Base-by-base conservation (phyloP, 2,113 vertebrate species). In the Rhinoptilus africanus region DNA sequence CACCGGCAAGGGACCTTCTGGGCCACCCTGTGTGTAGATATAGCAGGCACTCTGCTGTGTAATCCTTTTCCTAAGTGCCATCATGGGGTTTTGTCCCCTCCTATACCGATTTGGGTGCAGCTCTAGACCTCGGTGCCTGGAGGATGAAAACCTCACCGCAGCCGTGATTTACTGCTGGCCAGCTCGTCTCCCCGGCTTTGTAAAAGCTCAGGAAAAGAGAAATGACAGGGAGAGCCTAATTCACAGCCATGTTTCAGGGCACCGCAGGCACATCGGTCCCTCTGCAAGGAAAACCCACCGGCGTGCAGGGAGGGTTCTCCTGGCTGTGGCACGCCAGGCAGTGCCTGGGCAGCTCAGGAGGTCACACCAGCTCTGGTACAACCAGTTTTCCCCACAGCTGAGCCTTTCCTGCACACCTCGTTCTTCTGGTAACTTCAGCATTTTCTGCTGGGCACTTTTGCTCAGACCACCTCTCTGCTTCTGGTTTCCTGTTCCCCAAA, bases 61-160 rank as follows among this genome's bases (percentile, higher is more conserved):
- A 8, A 34, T 12, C 48, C 60, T 81, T 50, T 27, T 9, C 34
- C 22, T 3, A 5, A 16, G 20, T 3, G 21, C 16, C 57, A 5
- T 19, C 9, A 0, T 0, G 30, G 37, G 35, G 19, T 9, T 73
- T 82, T 2, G 2, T 3, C 24, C 8, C 27, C 17, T 59, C n/a
- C 37, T 12, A 0, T 4, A 3, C 20, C 10, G 7, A 17, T 16
- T 3, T 5, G 67, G 73, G 27, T 23, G 73, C 57, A 32, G 43
- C 41, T 50, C n/a, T 7, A 30, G 62, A 84, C 21, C 43, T 50
- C 6, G 4, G 41, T 3, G 30, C 71, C 28, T 13, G 51, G 47
- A 24, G 47, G 27, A 19, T n/a, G 32, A 22, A 69, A 48, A 34
- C 16, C 26, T 28, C 56, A 14, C 10, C 3, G 1, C 90, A 41